phyloP scores from a whole-genome alignment of 2,888 invertebrate genomes.

The Agrotis exclamationis region DNA sequence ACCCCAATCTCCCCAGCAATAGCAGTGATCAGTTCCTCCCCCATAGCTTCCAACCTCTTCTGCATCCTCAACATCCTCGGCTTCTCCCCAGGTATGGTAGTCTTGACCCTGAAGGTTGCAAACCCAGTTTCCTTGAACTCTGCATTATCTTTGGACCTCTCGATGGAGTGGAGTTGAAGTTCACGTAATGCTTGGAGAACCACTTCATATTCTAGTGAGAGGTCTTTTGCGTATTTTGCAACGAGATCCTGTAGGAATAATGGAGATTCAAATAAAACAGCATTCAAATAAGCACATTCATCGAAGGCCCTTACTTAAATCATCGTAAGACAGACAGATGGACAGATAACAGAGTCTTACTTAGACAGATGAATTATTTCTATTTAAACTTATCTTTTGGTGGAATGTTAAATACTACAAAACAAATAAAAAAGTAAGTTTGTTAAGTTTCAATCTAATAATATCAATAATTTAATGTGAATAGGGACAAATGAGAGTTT shows the following conservation, averaged over 20 bases:
- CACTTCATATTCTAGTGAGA: slow-evolving; percentile 88
- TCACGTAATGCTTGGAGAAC: slow-evolving; percentile 91
- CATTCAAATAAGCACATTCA: too few relatives aligned
- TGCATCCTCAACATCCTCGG: slow-evolving; percentile 90
- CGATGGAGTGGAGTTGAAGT: slow-evolving; percentile 93
- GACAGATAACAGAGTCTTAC: too few relatives aligned
- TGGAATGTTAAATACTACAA: too few relatives aligned
- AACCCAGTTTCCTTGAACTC: slow-evolving; percentile 93
- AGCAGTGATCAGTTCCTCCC: slow-evolving; percentile 89
- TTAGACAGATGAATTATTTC: too few relatives aligned
- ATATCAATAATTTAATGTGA: too few relatives aligned
- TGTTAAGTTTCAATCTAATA: too few relatives aligned
- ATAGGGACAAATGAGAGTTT: too few relatives aligned
- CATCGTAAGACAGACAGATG: too few relatives aligned
- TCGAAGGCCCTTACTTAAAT: too few relatives aligned
- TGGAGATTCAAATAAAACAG: background rate
- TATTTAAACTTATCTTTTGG: too few relatives aligned
- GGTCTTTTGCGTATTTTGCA: slow-evolving; percentile 88
- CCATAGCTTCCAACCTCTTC: slow-evolving; percentile 88
- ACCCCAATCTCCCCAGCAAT: slow-evolving; percentile 89
- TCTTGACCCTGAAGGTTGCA: slow-evolving; percentile 94
- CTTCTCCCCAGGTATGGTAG: slow-evolving; percentile 89
- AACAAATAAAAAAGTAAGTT: too few relatives aligned
- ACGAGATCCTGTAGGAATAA: slow-evolving; percentile 91
- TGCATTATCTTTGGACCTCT: slow-evolving; percentile 93